phyloP scores from a whole-genome alignment of 2,113 vertebrate genomes.

The Vidua chalybeata region DNA sequence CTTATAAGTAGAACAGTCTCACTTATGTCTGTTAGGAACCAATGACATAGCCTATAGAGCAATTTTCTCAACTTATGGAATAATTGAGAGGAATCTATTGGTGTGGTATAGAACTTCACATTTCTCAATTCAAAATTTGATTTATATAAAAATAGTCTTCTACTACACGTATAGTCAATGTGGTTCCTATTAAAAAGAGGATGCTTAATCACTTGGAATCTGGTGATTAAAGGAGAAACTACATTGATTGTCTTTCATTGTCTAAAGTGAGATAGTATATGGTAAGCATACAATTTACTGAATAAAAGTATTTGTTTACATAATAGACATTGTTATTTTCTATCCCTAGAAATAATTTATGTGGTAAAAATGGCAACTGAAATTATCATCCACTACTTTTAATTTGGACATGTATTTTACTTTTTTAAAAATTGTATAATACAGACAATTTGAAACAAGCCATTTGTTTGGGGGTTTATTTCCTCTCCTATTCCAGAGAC shows the following conservation, averaged over 20 bases:
- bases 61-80: neutral
- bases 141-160: neutral
- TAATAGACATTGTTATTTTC: neutral
- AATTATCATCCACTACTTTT: neutral
- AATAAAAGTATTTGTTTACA: neutral
- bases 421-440: neutral
- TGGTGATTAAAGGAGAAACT: neutral
- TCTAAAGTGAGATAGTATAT: neutral
- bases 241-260: neutral
- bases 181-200: neutral
- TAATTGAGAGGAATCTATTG: neutral
- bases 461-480: neutral
- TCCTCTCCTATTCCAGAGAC: neutral
- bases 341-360: neutral
- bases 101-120: neutral
- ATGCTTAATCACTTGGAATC: neutral
- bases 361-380: neutral
- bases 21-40: neutral
- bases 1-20: neutral
- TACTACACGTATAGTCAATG: neutral
- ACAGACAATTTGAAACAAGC: neutral
- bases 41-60: neutral
- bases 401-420: neutral
- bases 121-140: neutral
- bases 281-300: neutral